Evolutionary conservation across 64 coral and sea anemone species (phyloP), one percentile per base, ranked within the genome.

Genomic region (Porites australiensis): DNA sequence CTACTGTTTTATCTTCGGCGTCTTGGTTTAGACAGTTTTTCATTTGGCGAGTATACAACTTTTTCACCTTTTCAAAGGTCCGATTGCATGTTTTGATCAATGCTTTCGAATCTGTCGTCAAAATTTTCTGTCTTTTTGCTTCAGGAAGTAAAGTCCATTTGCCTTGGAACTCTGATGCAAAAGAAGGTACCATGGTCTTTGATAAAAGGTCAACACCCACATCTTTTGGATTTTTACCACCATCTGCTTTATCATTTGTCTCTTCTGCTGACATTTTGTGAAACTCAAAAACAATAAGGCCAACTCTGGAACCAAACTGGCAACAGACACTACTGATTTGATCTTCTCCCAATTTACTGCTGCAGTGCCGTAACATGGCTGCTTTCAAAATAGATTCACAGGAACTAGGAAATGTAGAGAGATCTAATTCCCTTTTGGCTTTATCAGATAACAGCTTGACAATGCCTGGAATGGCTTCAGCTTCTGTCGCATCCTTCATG

Each of bases 121-220:
- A 82, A 62, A 82, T 82, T 60, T 65, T 64, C 60, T 82, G 14
- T 64, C 79, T 82, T 37, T 82, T 82, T 0, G 79, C 59, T 62
- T 82, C 79, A 48, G 79, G 59, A 60, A 82, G 79, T 37, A 61
- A 13, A 48, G 79, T 82, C 79, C 79, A 82, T 37, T 82, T 82
- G 58, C 79, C 59, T 48, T 82, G 79, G 79, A 82, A 82, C 60
- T 82, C 79, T 64, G 23, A 64, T 19, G 79, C 79, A 82, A 82
- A 64, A 10, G 79, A 82, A 65, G 79, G 79, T 48, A 82, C 65
- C 79, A 82, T 64, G 18, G 79, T 82, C 37, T 82, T 82, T 48
- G 79, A 82, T 61, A 82, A 82, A 47, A 82, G 79, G 58, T 82
- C 79, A 19, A 82, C 14, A 12, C 57, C 79, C 18, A 82, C 37